Evolutionary conservation across 2,113 vertebrate genomes (phyloP).

Genomic region (Oreochromis niloticus): DNA sequence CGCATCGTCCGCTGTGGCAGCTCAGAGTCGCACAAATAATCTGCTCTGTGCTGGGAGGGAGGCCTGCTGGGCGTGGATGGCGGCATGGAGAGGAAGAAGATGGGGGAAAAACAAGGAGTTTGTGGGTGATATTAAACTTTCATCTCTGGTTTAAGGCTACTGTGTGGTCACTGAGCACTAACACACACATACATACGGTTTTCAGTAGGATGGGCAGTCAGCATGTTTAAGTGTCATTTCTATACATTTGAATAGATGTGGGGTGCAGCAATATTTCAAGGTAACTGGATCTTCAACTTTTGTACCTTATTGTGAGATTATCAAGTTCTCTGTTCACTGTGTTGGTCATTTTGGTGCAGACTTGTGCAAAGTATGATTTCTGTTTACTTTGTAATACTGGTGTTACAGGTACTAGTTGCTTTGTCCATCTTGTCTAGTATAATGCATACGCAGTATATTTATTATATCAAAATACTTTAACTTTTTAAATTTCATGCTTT

Average conservation of each 20-base stretch:
- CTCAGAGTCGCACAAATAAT: slow-evolving; percentile 41
- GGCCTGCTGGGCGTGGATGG: background rate
- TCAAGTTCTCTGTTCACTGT: background rate
- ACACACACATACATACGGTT: background rate
- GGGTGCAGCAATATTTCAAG: background rate
- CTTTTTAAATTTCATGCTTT: background rate
- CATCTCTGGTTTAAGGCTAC: background rate
- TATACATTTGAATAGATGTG: background rate
- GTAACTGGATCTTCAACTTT: background rate
- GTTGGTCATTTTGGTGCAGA: background rate
- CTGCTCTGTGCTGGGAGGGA: slow-evolving; percentile 48
- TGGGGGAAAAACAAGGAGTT: background rate
- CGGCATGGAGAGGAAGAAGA: background rate
- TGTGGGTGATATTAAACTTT: slow-evolving; percentile 35
- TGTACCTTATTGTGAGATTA: background rate
- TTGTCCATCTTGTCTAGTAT: background rate
- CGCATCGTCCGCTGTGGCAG: slow-evolving; percentile 16
- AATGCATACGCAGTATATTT: background rate
- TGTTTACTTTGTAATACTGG: background rate
- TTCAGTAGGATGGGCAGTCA: background rate
- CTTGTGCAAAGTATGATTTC: background rate
- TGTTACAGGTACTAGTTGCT: background rate
- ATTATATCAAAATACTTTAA: background rate
- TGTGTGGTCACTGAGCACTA: slow-evolving; percentile 44
- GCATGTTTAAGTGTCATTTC: background rate